Evolutionary conservation across 2,888 invertebrate genomes (phyloP).

Genomic region (Nebria salina): DNA sequence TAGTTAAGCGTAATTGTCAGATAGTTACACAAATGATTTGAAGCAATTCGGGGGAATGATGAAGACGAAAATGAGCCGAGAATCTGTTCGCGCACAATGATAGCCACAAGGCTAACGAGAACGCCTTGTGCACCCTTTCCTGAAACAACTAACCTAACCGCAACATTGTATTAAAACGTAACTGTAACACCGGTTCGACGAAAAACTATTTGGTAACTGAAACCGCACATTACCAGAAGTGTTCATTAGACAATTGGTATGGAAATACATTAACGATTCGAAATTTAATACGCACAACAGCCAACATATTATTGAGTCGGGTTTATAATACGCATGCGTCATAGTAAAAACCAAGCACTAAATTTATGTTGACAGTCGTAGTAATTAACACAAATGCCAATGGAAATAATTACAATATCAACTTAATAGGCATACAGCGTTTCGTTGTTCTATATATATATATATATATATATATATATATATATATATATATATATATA

Average conservation of each 20-base stretch:
- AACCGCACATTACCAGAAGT: conserved; percentile 25
- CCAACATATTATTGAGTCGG: neutral
- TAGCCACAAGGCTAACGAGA: conserved; percentile 15
- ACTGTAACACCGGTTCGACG: conserved; percentile 14
- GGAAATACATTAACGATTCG: conserved; percentile 2
- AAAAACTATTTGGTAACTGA: conserved; percentile 25
- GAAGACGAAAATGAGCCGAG: no score
- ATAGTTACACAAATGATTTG: conserved; percentile 26
- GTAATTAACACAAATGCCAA: conserved; percentile 38
- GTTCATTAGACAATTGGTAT: conserved; percentile 28
- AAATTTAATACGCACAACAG: neutral
- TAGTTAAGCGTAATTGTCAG: conserved; percentile 15
- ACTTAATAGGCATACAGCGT: conserved; percentile 25
- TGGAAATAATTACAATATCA: conserved; percentile 37
- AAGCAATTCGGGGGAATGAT: conserved; percentile 10
- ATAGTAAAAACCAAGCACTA: conserved; percentile 22
- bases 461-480: no score
- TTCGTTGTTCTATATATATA: conserved; percentile 19
- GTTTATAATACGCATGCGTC: conserved; percentile 2
- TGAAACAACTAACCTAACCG: conserved; percentile 4
- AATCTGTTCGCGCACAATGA: no score
- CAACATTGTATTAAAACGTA: conserved; percentile 11
- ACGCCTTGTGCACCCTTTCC: conserved; percentile 13
- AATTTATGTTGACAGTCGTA: conserved; percentile 36
- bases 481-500: no score